Evolutionary conservation across 2,888 invertebrate species (phyloP), one percentile per base, ranked within the genome.

Genomic region (Zaprionus bogoriensis): DNA sequence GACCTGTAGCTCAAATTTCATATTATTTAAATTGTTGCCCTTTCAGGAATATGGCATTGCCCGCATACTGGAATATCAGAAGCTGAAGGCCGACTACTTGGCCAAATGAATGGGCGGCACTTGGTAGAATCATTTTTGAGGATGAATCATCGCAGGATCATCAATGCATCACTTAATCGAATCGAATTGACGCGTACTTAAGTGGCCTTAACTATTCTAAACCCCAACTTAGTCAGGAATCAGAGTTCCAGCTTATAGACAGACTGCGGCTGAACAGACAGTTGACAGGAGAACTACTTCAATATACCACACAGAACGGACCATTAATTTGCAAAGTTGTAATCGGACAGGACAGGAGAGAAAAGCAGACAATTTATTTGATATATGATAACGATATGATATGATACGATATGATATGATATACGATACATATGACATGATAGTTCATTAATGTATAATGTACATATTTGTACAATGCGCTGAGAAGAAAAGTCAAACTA

Each of bases 31-130:
- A n/a, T 23, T 19, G 23, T 52, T n/a, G 17, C 47, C 9, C 5
- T 57, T 76, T 1, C 47, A 90, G 90, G 88, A 90, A 48, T 90
- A 90, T 67, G 89, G 88, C 6, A 66, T 88, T 41, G 78, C 86
- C 1, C 86, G 90, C 54, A 79, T 90, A 20, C 74, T 83, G 44
- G 90, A 90, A 73, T 90, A 89, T 81, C 75, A 88, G 39, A 52
- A 61, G 32, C 60, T 87, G 4, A 90, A 89, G 65, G 52, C 79
- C 4, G 64, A 68, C 30, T 89, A 70, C 71, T 60, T 81, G 52
- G 67, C 68, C 4, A 74, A 84, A 69, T 67, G 60, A 67, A 25
- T 28, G 19, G 39, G 12, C 12, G 46, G 45, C 45, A 48, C 42
- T 47, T 14, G 25, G 48, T 44, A 39, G 51, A 28, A 4, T 12